Percentiles rank a stretch among this genome's conserved stretches.
These are phyloP conservation scores for Aphodius granarius DNA, from an alignment of 2,888 invertebrate species.

Conservation along the genomic window DNA sequence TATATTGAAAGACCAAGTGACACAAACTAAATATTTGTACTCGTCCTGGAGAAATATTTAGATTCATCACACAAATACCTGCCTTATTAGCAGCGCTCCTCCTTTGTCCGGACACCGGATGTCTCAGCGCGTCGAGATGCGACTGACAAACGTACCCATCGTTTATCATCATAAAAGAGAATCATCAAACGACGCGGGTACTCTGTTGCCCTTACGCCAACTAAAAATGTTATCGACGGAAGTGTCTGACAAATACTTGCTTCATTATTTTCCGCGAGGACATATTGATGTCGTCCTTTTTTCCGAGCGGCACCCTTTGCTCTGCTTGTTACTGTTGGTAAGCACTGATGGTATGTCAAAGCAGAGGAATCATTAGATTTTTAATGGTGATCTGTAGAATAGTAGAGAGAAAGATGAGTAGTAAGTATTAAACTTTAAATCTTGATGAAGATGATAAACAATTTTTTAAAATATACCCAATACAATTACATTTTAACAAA, in stretches of 20 bases:
- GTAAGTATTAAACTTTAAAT: too few species aligned
- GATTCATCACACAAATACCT: conserved; percentile 40
- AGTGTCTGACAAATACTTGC: conserved; percentile 53
- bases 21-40: conserved; percentile 45
- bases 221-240: conserved; percentile 54
- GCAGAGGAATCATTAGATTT: neutral
- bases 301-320: neutral
- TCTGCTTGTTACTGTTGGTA: neutral
- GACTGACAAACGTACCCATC: conserved; percentile 51
- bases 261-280: conserved; percentile 54
- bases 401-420: too few species aligned
- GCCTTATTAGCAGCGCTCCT: conserved; percentile 39
- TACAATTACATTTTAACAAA: too few species aligned
- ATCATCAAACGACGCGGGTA: conserved; percentile 48
- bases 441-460: too few species aligned
- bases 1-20: too few species aligned
- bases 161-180: conserved; percentile 52
- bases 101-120: conserved; percentile 44
- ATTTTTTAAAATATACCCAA: too few species aligned
- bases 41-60: conserved; percentile 42
- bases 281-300: conserved; percentile 46
- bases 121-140: conserved; percentile 36
- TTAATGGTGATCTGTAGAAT: too few species aligned
- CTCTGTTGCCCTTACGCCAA: conserved; percentile 41
- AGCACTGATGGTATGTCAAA: neutral